Conservation (phyloP, 1,140 invertebrate genomes). For the Anastrepha obliqua region DNA sequence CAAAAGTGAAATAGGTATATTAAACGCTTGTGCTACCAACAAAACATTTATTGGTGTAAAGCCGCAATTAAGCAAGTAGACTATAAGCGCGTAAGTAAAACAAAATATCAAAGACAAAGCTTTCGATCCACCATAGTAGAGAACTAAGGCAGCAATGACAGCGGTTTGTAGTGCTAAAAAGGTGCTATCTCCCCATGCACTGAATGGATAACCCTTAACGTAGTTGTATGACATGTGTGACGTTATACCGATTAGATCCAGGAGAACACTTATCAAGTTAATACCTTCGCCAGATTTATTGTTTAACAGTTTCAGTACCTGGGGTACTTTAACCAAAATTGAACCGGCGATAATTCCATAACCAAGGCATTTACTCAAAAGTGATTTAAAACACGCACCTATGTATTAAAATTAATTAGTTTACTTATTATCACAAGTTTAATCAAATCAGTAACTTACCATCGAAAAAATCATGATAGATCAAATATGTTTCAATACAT, state of each 20-base stretch:
- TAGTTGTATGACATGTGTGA: slow-evolving; percentile 92
- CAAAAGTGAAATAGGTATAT: slow-evolving; percentile 90
- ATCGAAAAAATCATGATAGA: slow-evolving; percentile 84
- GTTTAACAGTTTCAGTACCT: slow-evolving; percentile 91
- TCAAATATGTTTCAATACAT: slow-evolving; percentile 85
- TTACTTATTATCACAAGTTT: slow-evolving; percentile 14
- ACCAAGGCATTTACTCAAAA: slow-evolving; percentile 91
- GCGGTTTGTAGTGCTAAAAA: slow-evolving; percentile 90
- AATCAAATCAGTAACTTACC: slow-evolving; percentile 76
- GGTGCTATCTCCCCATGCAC: slow-evolving; percentile 75
- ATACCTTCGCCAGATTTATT: slow-evolving; percentile 93
- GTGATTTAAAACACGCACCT: slow-evolving; percentile 89
- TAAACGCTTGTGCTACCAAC: slow-evolving; percentile 88
- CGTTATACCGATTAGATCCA: slow-evolving; percentile 92
- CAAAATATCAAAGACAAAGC: slow-evolving; percentile 81
- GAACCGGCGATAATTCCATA: slow-evolving; percentile 92
- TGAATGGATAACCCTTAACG: slow-evolving; percentile 93
- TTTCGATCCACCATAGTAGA: slow-evolving; percentile 79
- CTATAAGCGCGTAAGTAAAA: slow-evolving; percentile 78
- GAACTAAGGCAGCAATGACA: slow-evolving; percentile 86
- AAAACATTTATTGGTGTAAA: slow-evolving; percentile 85
- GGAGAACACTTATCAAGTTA: slow-evolving; percentile 86
- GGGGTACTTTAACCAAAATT: slow-evolving; percentile 93
- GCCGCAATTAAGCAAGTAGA: slow-evolving; percentile 84
- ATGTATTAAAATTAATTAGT: slow-evolving; percentile 73